phyloP scores from a whole-genome alignment of 2,797 vertebrate genomes.

The Periophthalmus magnuspinnatus region DNA sequence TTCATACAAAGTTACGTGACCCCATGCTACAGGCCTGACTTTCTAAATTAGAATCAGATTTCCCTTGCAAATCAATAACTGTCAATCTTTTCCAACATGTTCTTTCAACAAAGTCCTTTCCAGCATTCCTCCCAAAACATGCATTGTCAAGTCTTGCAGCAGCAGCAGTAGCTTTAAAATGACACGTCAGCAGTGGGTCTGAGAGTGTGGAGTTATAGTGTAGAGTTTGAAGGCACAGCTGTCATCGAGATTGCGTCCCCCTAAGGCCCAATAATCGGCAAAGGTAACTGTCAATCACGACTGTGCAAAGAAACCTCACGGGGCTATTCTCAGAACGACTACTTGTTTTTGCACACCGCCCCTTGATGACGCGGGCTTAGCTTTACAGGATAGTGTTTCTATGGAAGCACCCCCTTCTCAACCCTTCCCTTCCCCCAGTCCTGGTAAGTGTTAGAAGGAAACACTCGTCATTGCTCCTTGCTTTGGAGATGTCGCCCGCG shows the following conservation, averaged over 20 bases:
- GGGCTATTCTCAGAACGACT: slow-evolving; percentile 68
- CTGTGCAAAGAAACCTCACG: slow-evolving; percentile 47
- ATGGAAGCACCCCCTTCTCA: slow-evolving; percentile 43
- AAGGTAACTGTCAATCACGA: slow-evolving; percentile 72
- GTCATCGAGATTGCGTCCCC: slow-evolving; percentile 49
- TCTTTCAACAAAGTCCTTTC: slow-evolving; percentile 36
- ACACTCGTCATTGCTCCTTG: slow-evolving; percentile 68
- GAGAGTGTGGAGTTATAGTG: slow-evolving; percentile 51
- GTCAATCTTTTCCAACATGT: background rate
- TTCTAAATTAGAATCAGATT: background rate
- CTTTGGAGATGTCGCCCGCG: slow-evolving; percentile 74
- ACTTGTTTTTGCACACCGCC: slow-evolving; percentile 46
- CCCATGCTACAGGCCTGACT: too few species aligned
- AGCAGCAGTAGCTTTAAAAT: slow-evolving; percentile 18
- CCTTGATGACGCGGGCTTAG: slow-evolving; percentile 78
- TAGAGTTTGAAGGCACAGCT: slow-evolving; percentile 60
- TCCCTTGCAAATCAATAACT: background rate
- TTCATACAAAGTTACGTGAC: too few species aligned
- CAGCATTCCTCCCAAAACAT: slow-evolving; percentile 24
- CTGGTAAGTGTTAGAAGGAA: slow-evolving; percentile 78
- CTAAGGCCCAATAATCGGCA: slow-evolving; percentile 59
- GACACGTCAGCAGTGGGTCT: slow-evolving; percentile 45
- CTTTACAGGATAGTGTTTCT: slow-evolving; percentile 78
- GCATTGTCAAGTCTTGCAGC: background rate
- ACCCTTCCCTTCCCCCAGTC: slow-evolving; percentile 12